Percentiles rank a stretch among this genome's conserved stretches.
These are phyloP conservation scores for Procambarus clarkii DNA, from an alignment of 1,140 invertebrate species.

Conservation along the genomic window DNA sequence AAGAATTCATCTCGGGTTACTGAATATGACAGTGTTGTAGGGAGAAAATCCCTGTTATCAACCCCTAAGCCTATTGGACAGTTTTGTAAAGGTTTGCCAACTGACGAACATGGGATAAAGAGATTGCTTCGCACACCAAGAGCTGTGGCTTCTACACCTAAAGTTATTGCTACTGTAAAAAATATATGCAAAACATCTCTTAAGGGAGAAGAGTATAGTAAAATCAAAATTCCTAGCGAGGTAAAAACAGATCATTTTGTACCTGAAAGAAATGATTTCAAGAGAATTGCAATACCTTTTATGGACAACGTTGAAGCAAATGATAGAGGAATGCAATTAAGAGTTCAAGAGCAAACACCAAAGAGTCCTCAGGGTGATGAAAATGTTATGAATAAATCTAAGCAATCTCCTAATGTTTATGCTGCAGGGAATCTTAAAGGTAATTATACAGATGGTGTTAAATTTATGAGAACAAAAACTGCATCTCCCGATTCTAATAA, in stretches of 20 bases:
- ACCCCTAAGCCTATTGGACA: not conserved
- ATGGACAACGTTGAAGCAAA: not conserved
- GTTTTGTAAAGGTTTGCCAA: not conserved
- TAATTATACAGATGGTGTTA: conserved; percentile 50
- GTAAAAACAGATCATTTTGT: too few species aligned
- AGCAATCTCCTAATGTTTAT: too few species aligned
- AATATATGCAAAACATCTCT: too few species aligned
- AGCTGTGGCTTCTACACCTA: conserved; percentile 21
- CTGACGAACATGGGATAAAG: not conserved
- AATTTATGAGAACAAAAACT: conserved; percentile 32
- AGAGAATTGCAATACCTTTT: too few species aligned
- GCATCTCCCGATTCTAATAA: too few species aligned
- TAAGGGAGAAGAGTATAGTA: too few species aligned
- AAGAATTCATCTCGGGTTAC: not conserved
- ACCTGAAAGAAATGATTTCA: too few species aligned
- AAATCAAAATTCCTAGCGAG: too few species aligned
- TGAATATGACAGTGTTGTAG: not conserved
- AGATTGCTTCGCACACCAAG: not conserved
- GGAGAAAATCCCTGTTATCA: not conserved
- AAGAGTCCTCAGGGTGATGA: not conserved
- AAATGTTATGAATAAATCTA: too few species aligned
- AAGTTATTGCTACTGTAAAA: not conserved
- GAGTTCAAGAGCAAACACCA: not conserved
- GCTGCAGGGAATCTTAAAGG: not conserved
- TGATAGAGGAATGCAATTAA: not conserved